Base-by-base conservation (phyloP, 2,113 vertebrate genomes). In the Abramis brama region DNA sequence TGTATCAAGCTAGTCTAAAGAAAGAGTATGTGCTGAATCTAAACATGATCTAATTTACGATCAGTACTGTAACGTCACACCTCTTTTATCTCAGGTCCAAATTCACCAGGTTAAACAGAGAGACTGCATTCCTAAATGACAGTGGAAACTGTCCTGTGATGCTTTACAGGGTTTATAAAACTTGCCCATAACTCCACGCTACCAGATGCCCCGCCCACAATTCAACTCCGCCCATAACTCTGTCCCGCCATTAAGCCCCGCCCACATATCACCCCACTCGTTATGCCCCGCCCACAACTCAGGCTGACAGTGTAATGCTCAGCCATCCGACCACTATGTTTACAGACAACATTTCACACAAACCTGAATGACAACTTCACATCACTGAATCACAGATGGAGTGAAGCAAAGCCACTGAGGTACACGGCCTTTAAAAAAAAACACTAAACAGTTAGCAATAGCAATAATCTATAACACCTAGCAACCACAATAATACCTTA, bases 21-120 rank as follows among this genome's bases (percentile, higher is more conserved):
- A 74, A 47, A 47, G 23, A 45, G 6, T 47, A 15, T 75, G 73
- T 47, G 13, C 73, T 50, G 43, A 75, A 75, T 75, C 13, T 50
- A 75, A 75, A 75, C 73, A 75, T 25, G 23, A 17, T 47, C 11
- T 7, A 25, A 47, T 74, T 75, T 75, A 75, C 15, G 43, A 47
- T 75, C 71, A 74, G 39, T 1, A 45, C 39, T 25, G 23, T n/a
- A 25, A 25, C 12, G 71, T 74, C 3, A 27, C 8, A 6, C 43
- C 15, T 27, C 43, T 75, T 75, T 75, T 6, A 75, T 50, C 73
- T 75, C 43, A 50, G 43, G 23, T 25, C 73, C 73, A 50, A 75
- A 75, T 50, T 75, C 13, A 50, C 6, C 43, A 47, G 73, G 43
- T 50, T 25, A 50, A 47, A 75, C 6, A 8, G n/a, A 17, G n/a